Base-by-base conservation (phyloP, 2,113 vertebrate species). In the Pelecanoides urinatrix region DNA sequence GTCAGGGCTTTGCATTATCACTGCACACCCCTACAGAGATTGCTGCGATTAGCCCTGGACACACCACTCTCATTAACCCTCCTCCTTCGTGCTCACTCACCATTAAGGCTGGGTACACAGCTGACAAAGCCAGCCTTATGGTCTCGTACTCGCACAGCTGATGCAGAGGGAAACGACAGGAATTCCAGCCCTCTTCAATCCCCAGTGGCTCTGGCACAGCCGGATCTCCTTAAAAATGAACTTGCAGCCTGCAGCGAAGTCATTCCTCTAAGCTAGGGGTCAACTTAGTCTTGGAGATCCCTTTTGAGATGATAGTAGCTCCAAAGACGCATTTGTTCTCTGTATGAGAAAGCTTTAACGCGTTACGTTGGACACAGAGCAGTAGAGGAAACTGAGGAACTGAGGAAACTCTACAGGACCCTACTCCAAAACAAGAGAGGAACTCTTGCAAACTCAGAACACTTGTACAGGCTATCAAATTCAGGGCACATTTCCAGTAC, bases 1-100 rank as follows among this genome's bases (percentile, higher is more conserved):
- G 84, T 95, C 95, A 95, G 94, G 88, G 89, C 80, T 96, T 73
- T 91, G 88, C 80, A 72, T 84, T 82, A 89, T n/a, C 94, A 49
- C 30, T 84, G 80, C 93, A 70, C 79, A 86, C 83, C 67, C 47
- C 94, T 84, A 38, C 61, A 61, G 88, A 93, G 95, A 45, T 55
- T n/a, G 38, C 84, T 75, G 53, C 9, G 59, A 52, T 42, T 16
- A 87, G 73, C 40, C 71, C 88, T 82, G 73, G 80, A 36, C 92
- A 94, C 61, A 47, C 79, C 59, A 1, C 75, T 52, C 67, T 91
- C 83, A 81, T 91, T 65, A 95, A 74, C 84, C 72, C 71, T 67
- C 74, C 79, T 94, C 59, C 89, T 73, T 56, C 3, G 0, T 21
- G 49, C 90, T 89, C 83, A 5, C 65, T 38, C 85, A 52, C 63